phyloP scores from a whole-genome alignment of 2,888 invertebrate species.

The Nomada fabriciana region DNA sequence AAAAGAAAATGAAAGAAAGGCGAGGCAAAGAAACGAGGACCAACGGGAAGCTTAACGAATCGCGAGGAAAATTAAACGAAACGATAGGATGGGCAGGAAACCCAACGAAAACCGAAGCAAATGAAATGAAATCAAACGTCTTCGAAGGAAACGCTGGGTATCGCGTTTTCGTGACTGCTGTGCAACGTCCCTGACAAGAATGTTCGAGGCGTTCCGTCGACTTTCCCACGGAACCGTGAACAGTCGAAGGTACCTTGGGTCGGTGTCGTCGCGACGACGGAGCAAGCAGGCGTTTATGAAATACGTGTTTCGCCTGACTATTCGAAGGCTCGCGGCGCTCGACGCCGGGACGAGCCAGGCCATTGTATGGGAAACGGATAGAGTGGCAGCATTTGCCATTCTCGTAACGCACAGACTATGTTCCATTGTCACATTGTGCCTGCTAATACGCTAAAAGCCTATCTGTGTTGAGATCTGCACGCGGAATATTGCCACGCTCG shows the following conservation, averaged over 20 bases:
- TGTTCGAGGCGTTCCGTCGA: background rate
- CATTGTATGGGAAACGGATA: constrained; percentile 81
- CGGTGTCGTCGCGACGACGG: constrained; percentile 58
- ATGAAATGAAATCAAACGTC: too few species aligned
- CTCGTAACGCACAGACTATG: constrained; percentile 78
- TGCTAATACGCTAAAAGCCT: constrained; percentile 84
- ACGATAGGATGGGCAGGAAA: too few species aligned
- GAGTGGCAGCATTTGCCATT: constrained; percentile 82
- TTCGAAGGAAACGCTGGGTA: too few species aligned
- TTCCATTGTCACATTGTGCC: constrained; percentile 83
- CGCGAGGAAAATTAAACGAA: too few species aligned
- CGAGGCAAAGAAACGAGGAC: background rate
- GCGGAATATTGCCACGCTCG: constrained; percentile 80
- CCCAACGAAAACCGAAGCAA: too few species aligned
- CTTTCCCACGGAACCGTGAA: constrained; percentile 45
- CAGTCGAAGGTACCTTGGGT: constrained; percentile 24
- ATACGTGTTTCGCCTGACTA: constrained; percentile 81
- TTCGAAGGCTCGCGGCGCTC: constrained; percentile 70
- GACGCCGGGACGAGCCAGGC: constrained; percentile 54
- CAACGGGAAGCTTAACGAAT: background rate
- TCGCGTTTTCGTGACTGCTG: too few species aligned
- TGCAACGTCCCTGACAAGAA: background rate
- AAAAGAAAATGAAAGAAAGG: too few species aligned
- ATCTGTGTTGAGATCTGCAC: constrained; percentile 83
- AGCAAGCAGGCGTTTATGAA: constrained; percentile 78